Percentiles rank a stretch among this genome's conserved stretches.
Evolutionary conservation across 2,888 invertebrate genomes (phyloP).

Genomic region (Nephrotoma guestfalica): DNA sequence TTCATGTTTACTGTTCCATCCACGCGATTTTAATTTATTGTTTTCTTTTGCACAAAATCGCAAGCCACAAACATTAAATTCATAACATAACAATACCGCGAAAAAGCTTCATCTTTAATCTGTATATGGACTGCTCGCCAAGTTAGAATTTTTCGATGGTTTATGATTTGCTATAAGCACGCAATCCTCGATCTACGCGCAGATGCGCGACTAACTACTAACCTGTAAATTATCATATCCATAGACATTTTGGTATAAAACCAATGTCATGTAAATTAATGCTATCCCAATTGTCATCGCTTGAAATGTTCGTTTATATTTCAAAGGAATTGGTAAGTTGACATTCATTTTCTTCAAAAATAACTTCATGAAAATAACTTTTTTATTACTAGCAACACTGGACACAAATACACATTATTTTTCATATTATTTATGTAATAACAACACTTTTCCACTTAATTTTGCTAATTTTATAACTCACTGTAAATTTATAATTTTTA

Average conservation of each 20-base stretch:
- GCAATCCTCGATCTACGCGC: background rate
- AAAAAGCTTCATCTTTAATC: background rate
- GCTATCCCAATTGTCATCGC: constrained; percentile 33
- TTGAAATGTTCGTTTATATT: constrained; percentile 32
- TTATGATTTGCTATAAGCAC: background rate
- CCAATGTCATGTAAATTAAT: constrained; percentile 30
- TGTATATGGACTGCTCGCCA: background rate
- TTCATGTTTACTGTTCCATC: background rate
- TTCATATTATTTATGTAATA: background rate
- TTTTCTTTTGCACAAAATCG: background rate
- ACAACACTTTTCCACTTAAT: background rate
- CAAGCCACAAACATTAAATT: background rate
- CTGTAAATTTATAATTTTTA: background rate
- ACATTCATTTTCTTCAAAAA: constrained; percentile 23
- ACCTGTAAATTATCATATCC: constrained; percentile 31
- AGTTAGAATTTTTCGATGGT: background rate
- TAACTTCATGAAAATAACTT: constrained; percentile 4
- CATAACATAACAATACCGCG: background rate
- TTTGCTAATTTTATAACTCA: background rate
- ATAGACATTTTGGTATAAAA: constrained; percentile 32
- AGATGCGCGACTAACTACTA: constrained; percentile 11
- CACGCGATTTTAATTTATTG: background rate
- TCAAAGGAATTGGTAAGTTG: constrained; percentile 32
- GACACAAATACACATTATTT: background rate
- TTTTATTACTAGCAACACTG: background rate